Percentiles rank a stretch among this genome's conserved stretches.
Conservation (phyloP, 64 coral and sea anemone species). For the Hydrozoanthus tunicans region DNA sequence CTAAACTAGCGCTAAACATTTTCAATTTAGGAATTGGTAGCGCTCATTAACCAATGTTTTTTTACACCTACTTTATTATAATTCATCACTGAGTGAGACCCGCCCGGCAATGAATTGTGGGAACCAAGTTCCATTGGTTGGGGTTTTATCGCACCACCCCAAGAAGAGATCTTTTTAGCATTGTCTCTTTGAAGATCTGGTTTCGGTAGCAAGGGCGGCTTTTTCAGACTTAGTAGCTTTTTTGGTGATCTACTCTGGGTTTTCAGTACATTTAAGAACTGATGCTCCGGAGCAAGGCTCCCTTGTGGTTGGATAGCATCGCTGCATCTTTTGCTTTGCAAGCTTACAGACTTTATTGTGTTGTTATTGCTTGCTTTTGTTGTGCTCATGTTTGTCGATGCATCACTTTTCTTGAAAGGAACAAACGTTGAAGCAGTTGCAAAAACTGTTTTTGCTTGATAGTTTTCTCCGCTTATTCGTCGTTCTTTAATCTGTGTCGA, state of each 20-base stretch:
- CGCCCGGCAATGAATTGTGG: constrained; percentile 6
- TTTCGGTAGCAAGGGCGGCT: not conserved
- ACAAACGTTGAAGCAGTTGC: constrained; percentile 1
- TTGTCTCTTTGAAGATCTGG: constrained; percentile 40
- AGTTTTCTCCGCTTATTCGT: not conserved
- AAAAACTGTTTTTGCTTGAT: constrained; percentile 6
- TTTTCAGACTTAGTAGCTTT: not conserved
- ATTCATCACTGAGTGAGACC: not conserved
- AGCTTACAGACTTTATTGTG: not conserved
- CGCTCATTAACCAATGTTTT: constrained; percentile 25
- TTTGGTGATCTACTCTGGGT: constrained; percentile 7
- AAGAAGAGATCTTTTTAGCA: constrained; percentile 47
- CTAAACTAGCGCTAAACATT: not conserved
- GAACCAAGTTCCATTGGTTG: not conserved
- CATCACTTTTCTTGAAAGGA: constrained; percentile 9
- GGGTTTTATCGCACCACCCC: constrained; percentile 51
- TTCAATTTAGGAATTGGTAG: constrained; percentile 9
- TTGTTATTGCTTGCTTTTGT: not conserved
- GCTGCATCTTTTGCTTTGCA: not conserved
- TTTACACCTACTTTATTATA: constrained; percentile 13
- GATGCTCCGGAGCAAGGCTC: not conserved
- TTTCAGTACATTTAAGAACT: not conserved
- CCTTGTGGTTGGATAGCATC: not conserved
- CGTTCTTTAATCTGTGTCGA: not conserved
- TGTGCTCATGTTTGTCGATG: not conserved